Percentiles rank a stretch among this genome's conserved stretches.
phyloP scores from a whole-genome alignment of 2,797 vertebrate genomes.

The Sardinella longiceps region DNA sequence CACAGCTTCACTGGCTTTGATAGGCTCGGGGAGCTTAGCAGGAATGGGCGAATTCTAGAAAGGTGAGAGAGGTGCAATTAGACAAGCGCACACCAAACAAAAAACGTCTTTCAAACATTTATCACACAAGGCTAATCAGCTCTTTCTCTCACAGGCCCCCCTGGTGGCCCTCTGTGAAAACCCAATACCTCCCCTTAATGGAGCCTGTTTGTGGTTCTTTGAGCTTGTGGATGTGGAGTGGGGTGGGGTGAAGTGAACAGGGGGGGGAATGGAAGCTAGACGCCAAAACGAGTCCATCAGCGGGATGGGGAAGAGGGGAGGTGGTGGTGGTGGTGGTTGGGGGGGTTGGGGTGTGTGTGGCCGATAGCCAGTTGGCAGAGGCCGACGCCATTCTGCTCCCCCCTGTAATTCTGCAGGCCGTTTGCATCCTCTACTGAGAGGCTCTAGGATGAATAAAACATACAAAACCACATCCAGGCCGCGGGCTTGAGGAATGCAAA shows the following conservation, averaged over 20 bases:
- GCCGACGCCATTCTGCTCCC: constrained; percentile 33
- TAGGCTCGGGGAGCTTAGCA: constrained; percentile 91
- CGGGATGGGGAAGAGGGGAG: not conserved
- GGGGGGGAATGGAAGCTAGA: not conserved
- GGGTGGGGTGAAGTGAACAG: not conserved
- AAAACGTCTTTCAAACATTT: not conserved
- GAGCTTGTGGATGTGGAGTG: not conserved
- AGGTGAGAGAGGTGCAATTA: constrained; percentile 36
- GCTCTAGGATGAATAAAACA: constrained; percentile 43
- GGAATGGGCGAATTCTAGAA: constrained; percentile 88
- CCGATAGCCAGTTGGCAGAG: constrained; percentile 46
- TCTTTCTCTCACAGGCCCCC: not conserved
- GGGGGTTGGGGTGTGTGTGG: constrained; percentile 20
- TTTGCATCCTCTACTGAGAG: constrained; percentile 25
- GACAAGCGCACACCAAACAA: not conserved
- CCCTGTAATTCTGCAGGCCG: constrained; percentile 36
- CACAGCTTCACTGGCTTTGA: constrained; percentile 95
- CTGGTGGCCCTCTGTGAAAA: not conserved
- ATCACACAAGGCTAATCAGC: not conserved
- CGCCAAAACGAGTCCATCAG: constrained; percentile 18
- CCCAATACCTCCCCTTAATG: not conserved
- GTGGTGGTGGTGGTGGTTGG: constrained; percentile 10
- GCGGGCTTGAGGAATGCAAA: not conserved
- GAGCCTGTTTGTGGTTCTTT: not conserved
- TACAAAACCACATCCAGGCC: not conserved